Conservation (phyloP, 2,113 vertebrate species). For the Syngnathus typhle region DNA sequence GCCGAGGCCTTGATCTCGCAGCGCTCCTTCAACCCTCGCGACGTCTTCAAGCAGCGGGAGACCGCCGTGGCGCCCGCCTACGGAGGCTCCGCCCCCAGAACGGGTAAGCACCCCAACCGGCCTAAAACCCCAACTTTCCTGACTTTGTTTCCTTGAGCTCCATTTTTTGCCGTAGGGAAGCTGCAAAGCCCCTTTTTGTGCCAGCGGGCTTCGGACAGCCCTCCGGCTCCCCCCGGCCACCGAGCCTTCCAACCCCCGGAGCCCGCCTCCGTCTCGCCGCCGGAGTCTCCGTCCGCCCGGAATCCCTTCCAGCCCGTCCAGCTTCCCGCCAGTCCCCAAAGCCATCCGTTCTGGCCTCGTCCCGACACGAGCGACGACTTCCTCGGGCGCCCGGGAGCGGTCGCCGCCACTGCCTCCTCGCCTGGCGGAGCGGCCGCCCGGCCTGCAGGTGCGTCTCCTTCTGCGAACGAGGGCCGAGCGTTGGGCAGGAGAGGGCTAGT, state of each 20-base stretch:
- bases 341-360: background rate
- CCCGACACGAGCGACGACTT: background rate
- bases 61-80: conserved; percentile 44
- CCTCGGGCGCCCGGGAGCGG: no score
- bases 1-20: conserved; percentile 69
- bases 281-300: background rate
- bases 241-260: background rate
- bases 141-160: no score
- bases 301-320: background rate
- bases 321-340: background rate
- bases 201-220: conserved; percentile 56
- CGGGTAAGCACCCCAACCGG: conserved; percentile 61
- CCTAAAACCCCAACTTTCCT: no score
- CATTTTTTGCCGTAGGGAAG: conserved; percentile 66
- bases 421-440: background rate
- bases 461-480: background rate
- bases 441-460: background rate
- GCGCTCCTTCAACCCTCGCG: conserved; percentile 74
- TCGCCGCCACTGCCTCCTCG: background rate
- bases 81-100: conserved; percentile 41
- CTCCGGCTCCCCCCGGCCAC: background rate
- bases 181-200: conserved; percentile 78
- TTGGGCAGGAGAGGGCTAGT: background rate
- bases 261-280: background rate
- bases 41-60: conserved; percentile 83